Evolutionary conservation across 2,888 invertebrate species (phyloP).

Genomic region (Hololepta plana): DNA sequence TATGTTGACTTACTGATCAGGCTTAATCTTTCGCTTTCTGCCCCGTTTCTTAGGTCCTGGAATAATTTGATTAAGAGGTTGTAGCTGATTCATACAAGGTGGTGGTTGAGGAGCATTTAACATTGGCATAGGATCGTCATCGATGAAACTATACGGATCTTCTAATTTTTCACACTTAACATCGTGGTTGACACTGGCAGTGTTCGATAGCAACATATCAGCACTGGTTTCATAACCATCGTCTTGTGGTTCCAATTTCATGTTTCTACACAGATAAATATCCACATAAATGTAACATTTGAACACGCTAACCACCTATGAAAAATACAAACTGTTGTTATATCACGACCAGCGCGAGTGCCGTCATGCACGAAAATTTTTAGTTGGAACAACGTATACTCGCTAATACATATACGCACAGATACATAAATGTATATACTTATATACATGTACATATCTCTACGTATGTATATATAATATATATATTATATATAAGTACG

Average conservation of each 20-base stretch:
- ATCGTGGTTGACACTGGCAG: constrained; percentile 23
- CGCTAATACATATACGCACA: too few relatives aligned
- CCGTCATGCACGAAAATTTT: too few relatives aligned
- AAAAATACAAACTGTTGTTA: too few relatives aligned
- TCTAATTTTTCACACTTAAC: constrained; percentile 32
- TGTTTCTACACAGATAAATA: constrained; percentile 22
- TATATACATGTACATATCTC: too few relatives aligned
- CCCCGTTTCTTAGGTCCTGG: constrained; percentile 65
- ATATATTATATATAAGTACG: too few relatives aligned
- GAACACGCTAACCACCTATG: too few relatives aligned
- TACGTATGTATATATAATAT: too few relatives aligned
- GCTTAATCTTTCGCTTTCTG: constrained; percentile 66
- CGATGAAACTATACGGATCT: constrained; percentile 75
- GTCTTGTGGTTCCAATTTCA: constrained; percentile 54
- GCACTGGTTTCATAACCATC: constrained; percentile 82
- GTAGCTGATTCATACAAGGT: constrained; percentile 29
- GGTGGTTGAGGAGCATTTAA: constrained; percentile 22
- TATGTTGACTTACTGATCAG: constrained; percentile 31
- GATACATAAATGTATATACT: too few relatives aligned
- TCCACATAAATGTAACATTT: too few relatives aligned
- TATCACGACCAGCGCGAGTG: too few relatives aligned
- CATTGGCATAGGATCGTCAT: constrained; percentile 46
- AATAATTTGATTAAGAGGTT: constrained; percentile 21
- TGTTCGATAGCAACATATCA: constrained; percentile 31
- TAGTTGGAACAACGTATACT: too few relatives aligned